Base-by-base conservation (phyloP, 2,113 vertebrate species). In the Lepus timidus region DNA sequence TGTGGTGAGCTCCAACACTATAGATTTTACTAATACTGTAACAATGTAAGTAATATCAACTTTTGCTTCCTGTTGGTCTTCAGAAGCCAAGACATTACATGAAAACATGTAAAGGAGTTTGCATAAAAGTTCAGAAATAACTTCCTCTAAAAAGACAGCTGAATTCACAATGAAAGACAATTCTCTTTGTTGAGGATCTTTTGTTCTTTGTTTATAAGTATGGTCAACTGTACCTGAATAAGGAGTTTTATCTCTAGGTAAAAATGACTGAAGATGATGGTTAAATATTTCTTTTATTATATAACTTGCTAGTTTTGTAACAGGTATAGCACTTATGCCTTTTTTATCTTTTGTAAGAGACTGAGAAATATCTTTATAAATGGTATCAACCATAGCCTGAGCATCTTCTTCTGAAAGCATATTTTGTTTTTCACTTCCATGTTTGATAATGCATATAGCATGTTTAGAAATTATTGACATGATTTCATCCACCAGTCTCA, bases 81-180 rank as follows among this genome's bases (percentile, higher is more conserved):
- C 8, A 2, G 76, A 23, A 83, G 52, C 23, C 16, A 65, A 76
- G 64, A 78, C 36, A 81, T 76, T 82, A 73, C 88, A 71, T 62
- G 87, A 80, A n/a, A 88, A 68, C 58, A 55, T 39, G 68, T 85
- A 85, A 86, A 95, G n/a, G 70, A 95, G 61, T 95, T 85, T 92
- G 67, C 87, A 84, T 73, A 96, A 95, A 95, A 96, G 52, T 19
- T 93, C 75, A 78, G 93, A 93, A 91, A 93, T 95, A 62, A 95
- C 91, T 44, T 96, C 88, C 85, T 97, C 85, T 22, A 79, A 89
- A 85, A 95, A 91, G 51, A 85, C 4, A 61, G 90, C 79, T 12
- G 52, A 96, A 90, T 97, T 96, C 27, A 93, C 64, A 64, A 96
- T 91, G 76, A 96, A 78, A 74, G 74, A 13, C 27, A 93, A 36